These are phyloP conservation scores for Hoplodrina ambigua DNA, from an alignment of 2,888 invertebrate genomes.

Conservation along the genomic window DNA sequence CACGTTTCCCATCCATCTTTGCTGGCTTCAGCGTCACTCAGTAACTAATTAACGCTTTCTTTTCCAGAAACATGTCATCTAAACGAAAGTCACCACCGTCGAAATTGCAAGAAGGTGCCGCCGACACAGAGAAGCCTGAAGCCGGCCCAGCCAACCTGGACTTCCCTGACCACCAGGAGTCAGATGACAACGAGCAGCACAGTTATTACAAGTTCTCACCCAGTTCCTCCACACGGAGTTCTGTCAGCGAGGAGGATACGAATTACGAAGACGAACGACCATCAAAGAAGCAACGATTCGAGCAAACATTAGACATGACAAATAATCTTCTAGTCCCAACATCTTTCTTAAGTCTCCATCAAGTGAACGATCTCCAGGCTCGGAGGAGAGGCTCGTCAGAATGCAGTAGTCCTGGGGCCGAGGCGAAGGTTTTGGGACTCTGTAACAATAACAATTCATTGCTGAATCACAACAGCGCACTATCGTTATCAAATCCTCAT, in stretches of 20 bases:
- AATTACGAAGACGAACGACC: constrained; percentile 91
- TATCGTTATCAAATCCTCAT: constrained; percentile 88
- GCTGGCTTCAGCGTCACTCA: constrained; percentile 27
- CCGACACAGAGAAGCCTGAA: constrained; percentile 85
- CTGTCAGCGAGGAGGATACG: constrained; percentile 91
- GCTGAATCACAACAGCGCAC: constrained; percentile 91
- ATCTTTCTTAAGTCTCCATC: constrained; percentile 89
- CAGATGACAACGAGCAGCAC: constrained; percentile 82
- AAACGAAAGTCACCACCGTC: constrained; percentile 99
- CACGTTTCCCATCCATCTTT: constrained; percentile 23
- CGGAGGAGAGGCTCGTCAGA: constrained; percentile 91
- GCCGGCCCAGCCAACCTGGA: constrained; percentile 89
- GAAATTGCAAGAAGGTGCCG: constrained; percentile 95
- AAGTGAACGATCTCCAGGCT: constrained; percentile 88
- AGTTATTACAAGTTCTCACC: constrained; percentile 88
- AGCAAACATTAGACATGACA: constrained; percentile 91
- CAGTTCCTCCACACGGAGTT: constrained; percentile 85
- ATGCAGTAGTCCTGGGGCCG: constrained; percentile 93
- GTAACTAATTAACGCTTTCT: constrained; percentile 72
- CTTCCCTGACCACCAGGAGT: constrained; percentile 84
- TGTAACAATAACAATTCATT: constrained; percentile 92
- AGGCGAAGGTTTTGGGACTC: constrained; percentile 92
- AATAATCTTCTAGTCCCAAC: constrained; percentile 90
- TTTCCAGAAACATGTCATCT: constrained; percentile 98
- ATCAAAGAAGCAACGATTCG: constrained; percentile 91